Evolutionary conservation across 2,888 invertebrate species (phyloP), one percentile per base, ranked within the genome.

Genomic region (Chironomus riparius): DNA sequence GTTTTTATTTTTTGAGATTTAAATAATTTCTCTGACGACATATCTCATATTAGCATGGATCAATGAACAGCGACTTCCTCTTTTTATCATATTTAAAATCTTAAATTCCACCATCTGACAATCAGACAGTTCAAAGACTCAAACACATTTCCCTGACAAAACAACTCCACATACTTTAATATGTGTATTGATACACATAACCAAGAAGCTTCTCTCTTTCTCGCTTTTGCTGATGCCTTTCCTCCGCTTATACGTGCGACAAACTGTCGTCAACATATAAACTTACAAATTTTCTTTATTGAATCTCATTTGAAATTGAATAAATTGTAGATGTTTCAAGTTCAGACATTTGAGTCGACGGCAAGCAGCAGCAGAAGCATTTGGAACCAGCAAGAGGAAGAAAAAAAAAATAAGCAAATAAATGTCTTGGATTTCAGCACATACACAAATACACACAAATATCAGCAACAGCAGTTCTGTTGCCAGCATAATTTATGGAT

Each of bases 191-290:
- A 56, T 56, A 50, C 15, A 15, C 38, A 38, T 38, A 38, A 38
- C 38, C 38, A 2, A 38, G 38, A 10, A 38, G 38, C 38, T 38
- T 38, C 38, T 38, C 38, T 38, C 38, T 38, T 38, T 38, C 38
- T 38, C 10, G 38, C 38, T 38, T 38, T 38, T 38, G 38, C 38
- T 38, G 38, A 38, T 38, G 38, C 38, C 38, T 38, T 38, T 38
- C 38, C 38, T 38, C 38, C 38, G n/a, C n/a, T 70, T 50, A 7
- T 15, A 72, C 28, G 72, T 62, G 72, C 72, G 72, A 72, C 72
- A 72, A 72, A 72, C 72, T 72, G 72, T 62, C 72, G 72, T 70
- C 70, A 56, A 65, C 65, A 24, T 21, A 65, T 65, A 24, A 24
- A 24, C 65, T 65, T 65, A 65, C 65, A 65, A 65, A 21, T 62